Percentiles rank a stretch among this genome's conserved stretches.
Conservation (phyloP, 2,797 vertebrate species). For the Strix occidentalis region DNA sequence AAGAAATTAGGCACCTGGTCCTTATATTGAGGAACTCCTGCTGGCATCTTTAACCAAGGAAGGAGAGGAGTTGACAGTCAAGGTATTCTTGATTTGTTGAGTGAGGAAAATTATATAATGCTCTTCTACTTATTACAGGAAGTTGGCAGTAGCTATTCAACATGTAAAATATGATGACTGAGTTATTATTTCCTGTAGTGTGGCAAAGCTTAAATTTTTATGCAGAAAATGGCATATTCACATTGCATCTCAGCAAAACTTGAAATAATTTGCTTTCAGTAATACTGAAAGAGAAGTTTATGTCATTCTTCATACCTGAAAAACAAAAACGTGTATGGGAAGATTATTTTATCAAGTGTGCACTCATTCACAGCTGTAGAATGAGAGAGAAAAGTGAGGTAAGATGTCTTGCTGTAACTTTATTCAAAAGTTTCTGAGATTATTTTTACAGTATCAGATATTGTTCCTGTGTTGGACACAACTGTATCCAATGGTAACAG, state of each 20-base stretch:
- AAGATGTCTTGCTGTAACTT: not conserved
- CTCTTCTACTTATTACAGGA: not conserved
- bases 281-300: not conserved
- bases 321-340: not conserved
- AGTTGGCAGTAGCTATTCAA: not conserved
- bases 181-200: not conserved
- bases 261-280: not conserved
- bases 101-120: not conserved
- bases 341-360: not conserved
- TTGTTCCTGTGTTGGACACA: not conserved
- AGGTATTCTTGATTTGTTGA: not conserved
- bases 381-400: not conserved
- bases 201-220: not conserved
- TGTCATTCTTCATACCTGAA: not conserved
- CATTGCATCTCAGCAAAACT: not conserved
- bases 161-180: not conserved
- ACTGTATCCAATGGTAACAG: not conserved
- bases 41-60: not conserved
- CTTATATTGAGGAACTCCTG: not conserved
- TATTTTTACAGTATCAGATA: not conserved
- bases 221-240: not conserved
- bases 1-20: not conserved
- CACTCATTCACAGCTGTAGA: not conserved
- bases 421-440: not conserved
- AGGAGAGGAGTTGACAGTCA: not conserved